Conservation (phyloP, 2,888 invertebrate genomes). For the Hirtodrosophila confusa region DNA sequence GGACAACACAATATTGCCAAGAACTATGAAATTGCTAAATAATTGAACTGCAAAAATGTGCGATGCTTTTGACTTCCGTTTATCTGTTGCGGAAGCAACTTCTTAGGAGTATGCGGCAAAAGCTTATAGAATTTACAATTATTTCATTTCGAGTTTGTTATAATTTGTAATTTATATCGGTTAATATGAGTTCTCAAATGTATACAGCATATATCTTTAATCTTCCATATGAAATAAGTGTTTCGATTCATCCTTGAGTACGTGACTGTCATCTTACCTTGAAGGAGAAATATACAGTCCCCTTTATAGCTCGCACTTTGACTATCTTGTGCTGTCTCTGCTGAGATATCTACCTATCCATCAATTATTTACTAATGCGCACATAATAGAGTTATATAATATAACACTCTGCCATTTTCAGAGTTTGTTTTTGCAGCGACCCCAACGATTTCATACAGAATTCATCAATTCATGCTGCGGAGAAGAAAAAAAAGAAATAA, state of each 20-base stretch:
- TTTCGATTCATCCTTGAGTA: no score
- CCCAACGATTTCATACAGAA: constrained; percentile 40
- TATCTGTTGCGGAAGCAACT: constrained; percentile 9
- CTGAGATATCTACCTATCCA: constrained; percentile 33
- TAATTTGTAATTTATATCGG: not conserved
- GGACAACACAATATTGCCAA: constrained; percentile 57
- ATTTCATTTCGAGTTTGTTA: not conserved
- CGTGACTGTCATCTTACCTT: constrained; percentile 10
- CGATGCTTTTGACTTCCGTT: constrained; percentile 6
- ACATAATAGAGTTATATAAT: constrained; percentile 71
- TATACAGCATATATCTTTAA: no score
- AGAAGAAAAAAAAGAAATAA: constrained; percentile 5
- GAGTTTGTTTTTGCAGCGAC: constrained; percentile 4
- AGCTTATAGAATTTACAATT: no score
- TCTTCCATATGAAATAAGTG: no score
- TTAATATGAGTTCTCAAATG: no score
- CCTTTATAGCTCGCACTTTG: not conserved
- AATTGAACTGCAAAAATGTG: constrained; percentile 41
- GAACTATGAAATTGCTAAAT: constrained; percentile 57
- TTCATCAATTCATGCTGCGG: constrained; percentile 68
- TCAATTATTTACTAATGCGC: constrained; percentile 70
- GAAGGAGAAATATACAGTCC: not conserved
- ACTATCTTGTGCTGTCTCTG: constrained; percentile 25
- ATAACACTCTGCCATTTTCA: constrained; percentile 49
- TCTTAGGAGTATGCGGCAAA: no score